phyloP scores from a whole-genome alignment of 2,888 invertebrate genomes.

The Lasioglossum marginatum region DNA sequence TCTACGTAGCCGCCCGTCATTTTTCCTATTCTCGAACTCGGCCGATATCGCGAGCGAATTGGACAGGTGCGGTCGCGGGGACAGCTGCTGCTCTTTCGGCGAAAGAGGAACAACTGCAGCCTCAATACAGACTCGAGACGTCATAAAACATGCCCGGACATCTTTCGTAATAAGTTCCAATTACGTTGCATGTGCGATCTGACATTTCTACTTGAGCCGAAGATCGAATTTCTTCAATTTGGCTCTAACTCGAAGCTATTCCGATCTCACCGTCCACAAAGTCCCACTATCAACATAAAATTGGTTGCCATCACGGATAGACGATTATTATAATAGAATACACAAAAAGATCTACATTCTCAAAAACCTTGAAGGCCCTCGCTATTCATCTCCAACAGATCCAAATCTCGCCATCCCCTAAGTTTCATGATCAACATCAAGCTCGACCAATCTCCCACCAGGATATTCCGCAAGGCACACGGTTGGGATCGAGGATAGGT shows the following conservation, averaged over 20 bases:
- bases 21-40: constrained; percentile 67
- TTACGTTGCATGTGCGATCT: neutral
- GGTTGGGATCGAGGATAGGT: neutral
- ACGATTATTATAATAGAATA: too few species aligned
- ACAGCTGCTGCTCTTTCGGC: neutral
- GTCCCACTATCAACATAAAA: too few species aligned
- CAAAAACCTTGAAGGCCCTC: neutral
- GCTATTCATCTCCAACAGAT: neutral
- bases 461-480: neutral
- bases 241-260: too few species aligned
- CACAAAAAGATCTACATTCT: neutral
- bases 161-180: neutral
- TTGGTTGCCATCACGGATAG: too few species aligned
- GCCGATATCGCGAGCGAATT: neutral
- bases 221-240: neutral
- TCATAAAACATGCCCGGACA: neutral
- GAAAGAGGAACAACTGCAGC: neutral
- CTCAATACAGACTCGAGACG: neutral
- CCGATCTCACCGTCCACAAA: too few species aligned
- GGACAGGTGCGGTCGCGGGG: neutral
- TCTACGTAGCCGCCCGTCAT: constrained; percentile 69
- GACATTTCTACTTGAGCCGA: neutral
- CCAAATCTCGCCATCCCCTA: neutral
- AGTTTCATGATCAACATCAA: neutral
- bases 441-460: neutral